Evolutionary conservation across 1,140 invertebrate species (phyloP), one percentile per base, ranked within the genome.

Genomic region (Drosophila nigromelanica): DNA sequence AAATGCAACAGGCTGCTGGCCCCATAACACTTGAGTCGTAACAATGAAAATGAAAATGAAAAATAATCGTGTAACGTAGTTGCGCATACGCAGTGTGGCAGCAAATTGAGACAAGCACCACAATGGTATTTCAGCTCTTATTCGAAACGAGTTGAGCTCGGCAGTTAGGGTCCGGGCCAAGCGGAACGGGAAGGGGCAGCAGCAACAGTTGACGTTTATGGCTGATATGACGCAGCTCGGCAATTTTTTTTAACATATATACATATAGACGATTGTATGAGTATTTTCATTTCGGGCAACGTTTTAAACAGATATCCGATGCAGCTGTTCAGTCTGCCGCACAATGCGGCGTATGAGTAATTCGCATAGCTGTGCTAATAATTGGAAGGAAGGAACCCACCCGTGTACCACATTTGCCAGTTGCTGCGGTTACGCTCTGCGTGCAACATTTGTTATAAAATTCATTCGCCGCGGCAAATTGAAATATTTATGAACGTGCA

Each of bases 141-240:
- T 72, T 47, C 42, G 33, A 48, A 59, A 58, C 72, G 45, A 63
- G 58, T 33, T 58, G 42, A 68, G 50, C 21, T 56, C n/a, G 12
- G 45, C 35, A 15, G 35, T 18, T 54, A 47, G 27, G 30, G 45
- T 5, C 7, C 4, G 27, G 24, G 21, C 4, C 14, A 14, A 30
- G n/a, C 6, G 59, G 30, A 50, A 39, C 1, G 14, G 33, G 3
- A n/a, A 11, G 30, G n/a, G 12, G 30, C 15, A n/a, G 48, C 63
- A 43, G 81, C 81, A 85, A 86, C 81, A 87, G 81, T 87, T 86
- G 81, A 87, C 82, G 73, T 78, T 87, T 87, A 86, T 86, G 75
- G 75, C 45, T 68, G 78, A 81, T 75, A 86, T 86, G 71, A 60
- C 55, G 67, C 75, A 61, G 48, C 48, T 64, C 60, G 40, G 45